Evolutionary conservation across 2,888 invertebrate genomes (phyloP), one percentile per base, ranked within the genome.

Genomic region (Megalurothrips usitatus): DNA sequence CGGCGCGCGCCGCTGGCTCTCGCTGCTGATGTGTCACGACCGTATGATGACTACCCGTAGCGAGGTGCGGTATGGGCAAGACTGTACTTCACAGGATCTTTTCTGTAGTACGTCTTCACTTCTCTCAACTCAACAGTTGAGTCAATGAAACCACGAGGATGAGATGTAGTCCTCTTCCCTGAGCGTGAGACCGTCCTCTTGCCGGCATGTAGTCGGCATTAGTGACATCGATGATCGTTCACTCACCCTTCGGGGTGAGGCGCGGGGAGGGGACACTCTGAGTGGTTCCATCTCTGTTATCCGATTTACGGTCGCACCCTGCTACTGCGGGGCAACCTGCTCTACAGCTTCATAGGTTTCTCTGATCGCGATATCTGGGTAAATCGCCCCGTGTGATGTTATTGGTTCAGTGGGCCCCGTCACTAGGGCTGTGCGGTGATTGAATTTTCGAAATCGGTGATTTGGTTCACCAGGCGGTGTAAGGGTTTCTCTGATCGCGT

Each of bases 61-160:
- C n/a, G n/a, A n/a, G n/a, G n/a, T n/a, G n/a, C n/a, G n/a, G n/a
- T n/a, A n/a, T 43, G 34, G 34, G 6, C 26, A 80, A 80, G 80
- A 80, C 34, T 68, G 47, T 82, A 86, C 90, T 91, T 90, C 90
- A 90, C 90, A 90, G 91, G 91, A 91, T 91, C 90, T 90, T 90
- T 91, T 91, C 91, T 91, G 91, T 90, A 91, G 91, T 91, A 88
- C 87, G 89, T 90, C 89, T 90, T 90, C 89, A 87, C 87, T 86
- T 86, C 88, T 89, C 88, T 89, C 86, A 87, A 88, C 86, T 87
- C 87, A 87, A 89, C 85, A 83, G 85, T 87, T 86, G 89, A 89
- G 88, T 87, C 82, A 85, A 86, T 85, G 86, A 86, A 89, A 86
- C 91, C 89, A 90, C 88, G 91, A 90, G 90, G 91, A 91, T 84